Evolutionary conservation across 2,888 invertebrate genomes (phyloP).

Genomic region (Strigamia crassipes): DNA sequence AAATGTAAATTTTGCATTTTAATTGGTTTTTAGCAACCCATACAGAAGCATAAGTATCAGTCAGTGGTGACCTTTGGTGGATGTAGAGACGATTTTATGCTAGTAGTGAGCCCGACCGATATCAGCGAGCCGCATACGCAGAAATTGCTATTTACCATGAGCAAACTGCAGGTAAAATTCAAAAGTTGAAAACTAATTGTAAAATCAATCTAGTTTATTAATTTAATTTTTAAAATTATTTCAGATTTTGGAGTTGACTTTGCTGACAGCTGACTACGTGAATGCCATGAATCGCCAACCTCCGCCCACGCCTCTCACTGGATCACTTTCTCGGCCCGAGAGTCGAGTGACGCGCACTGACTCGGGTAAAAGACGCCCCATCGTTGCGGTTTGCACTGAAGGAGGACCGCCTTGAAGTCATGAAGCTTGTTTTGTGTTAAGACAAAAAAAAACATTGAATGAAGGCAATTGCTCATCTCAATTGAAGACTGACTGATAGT

Average conservation of each 20-base stretch:
- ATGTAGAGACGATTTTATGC: conserved; percentile 94
- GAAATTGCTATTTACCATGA: conserved; percentile 85
- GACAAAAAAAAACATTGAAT: neutral
- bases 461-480: conserved; percentile 3
- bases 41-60: conserved; percentile 81
- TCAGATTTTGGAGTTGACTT: conserved; percentile 84
- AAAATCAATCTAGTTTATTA: neutral
- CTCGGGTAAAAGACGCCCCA: neutral
- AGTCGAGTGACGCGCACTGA: conserved; percentile 22
- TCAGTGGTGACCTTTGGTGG: conserved; percentile 94
- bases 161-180: conserved; percentile 79
- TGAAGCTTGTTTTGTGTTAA: neutral
- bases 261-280: conserved; percentile 92
- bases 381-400: neutral
- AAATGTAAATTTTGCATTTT: neutral
- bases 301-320: conserved; percentile 42
- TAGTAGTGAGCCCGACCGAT: conserved; percentile 85
- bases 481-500: neutral
- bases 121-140: conserved; percentile 64
- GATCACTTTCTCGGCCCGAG: conserved; percentile 38
- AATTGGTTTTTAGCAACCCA: conserved; percentile 56
- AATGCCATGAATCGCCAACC: conserved; percentile 68
- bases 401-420: neutral
- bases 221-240: conserved; percentile 9
- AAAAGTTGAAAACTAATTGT: too few species aligned